Evolutionary conservation across 2,113 vertebrate species (phyloP), one percentile per base, ranked within the genome.

Genomic region (Bufo gargarizans): DNA sequence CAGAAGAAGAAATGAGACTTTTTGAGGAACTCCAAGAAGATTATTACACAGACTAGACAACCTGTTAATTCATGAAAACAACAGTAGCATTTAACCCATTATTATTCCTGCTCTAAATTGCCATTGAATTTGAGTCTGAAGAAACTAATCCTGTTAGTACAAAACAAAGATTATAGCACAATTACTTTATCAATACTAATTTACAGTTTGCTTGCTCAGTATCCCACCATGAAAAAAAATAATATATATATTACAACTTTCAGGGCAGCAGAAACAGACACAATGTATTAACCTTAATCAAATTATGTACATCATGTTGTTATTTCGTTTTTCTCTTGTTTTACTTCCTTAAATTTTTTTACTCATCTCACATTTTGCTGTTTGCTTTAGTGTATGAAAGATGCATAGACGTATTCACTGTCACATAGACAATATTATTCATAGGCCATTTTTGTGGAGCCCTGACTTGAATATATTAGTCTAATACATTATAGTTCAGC

Each of bases 151-250:
- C 63, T 71, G 67, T 84, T 84, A 84, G 82, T 69, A 69, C 59
- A 55, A 78, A 82, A 49, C 16, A 88, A 92, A 92, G 90, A 91
- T 92, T 90, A 94, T 84, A 94, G 95, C 94, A 94, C 94, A 93
- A 93, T 92, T 89, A 82, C 90, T 91, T 91, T 85, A 4, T 72
- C 78, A 78, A 87, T 79, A 71, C 84, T 22, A 47, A 88, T 77
- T 86, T 90, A 20, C 4, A 9, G 82, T 77, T 50, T 89, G 82
- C 88, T 90, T 77, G 82, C 87, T 90, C 89, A 90, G 79, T n/a
- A 71, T 82, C 55, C 50, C 82, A 4, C 83, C 55, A 76, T 69
- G 8, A 78, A 86, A 49, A 55, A 4, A 67, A n/a, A 72, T 16
- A 85, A 43, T 22, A 13, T 3, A 59, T 89, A 90, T 61, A 47